Conservation (phyloP, 1,140 invertebrate genomes). For the Antheraea mylitta region DNA sequence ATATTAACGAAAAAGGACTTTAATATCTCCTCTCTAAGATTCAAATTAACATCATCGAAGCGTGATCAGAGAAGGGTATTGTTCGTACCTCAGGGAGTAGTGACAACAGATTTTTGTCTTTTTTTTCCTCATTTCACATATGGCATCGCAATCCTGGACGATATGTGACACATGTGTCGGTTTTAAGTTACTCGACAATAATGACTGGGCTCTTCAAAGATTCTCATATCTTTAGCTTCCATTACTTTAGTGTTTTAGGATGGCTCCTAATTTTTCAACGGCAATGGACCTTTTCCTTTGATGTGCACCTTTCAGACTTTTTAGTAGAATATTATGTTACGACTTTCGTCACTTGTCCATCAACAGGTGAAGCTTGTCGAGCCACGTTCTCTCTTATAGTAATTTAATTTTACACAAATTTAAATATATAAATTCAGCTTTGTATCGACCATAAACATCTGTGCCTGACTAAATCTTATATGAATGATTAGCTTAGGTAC, state of each 20-base stretch:
- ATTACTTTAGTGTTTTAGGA: constrained; percentile 57
- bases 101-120: constrained; percentile 73
- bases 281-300: constrained; percentile 61
- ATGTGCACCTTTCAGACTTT: constrained; percentile 48
- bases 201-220: constrained; percentile 67
- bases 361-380: constrained; percentile 52
- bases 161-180: constrained; percentile 76
- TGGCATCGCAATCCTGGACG: constrained; percentile 75
- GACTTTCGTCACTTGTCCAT: constrained; percentile 32
- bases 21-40: constrained; percentile 32
- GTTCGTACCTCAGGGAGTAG: constrained; percentile 71
- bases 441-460: neutral
- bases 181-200: constrained; percentile 73
- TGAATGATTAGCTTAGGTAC: no score
- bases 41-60: constrained; percentile 29
- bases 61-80: constrained; percentile 52
- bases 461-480: no score
- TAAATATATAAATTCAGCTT: neutral
- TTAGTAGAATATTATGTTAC: constrained; percentile 52
- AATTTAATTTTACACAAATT: neutral
- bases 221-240: constrained; percentile 57
- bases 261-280: constrained; percentile 49
- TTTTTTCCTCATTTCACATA: constrained; percentile 73
- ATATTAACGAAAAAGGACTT: constrained; percentile 28
- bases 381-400: neutral